These are phyloP conservation scores for Allophyes oxyacanthae DNA, from an alignment of 2,888 invertebrate genomes.

Conservation along the genomic window DNA sequence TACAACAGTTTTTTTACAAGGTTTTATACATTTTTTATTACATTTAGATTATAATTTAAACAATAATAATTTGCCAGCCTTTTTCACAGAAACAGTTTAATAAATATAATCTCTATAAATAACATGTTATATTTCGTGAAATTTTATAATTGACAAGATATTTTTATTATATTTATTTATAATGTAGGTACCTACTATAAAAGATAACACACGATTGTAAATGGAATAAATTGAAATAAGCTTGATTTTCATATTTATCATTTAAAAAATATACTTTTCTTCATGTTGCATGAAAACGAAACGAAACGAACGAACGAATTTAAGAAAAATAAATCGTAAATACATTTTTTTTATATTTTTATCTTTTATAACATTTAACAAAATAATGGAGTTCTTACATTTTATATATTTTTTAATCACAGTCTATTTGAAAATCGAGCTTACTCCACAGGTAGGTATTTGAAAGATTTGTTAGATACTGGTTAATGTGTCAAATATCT, in stretches of 20 bases:
- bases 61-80: conserved; percentile 64
- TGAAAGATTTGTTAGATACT: conserved; percentile 42
- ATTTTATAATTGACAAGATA: conserved; percentile 66
- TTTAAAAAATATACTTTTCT: neutral
- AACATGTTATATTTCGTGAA: conserved; percentile 44
- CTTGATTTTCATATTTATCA: conserved; percentile 47
- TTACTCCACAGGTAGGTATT: conserved; percentile 37
- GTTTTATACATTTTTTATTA: conserved; percentile 32
- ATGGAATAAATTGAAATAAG: conserved; percentile 44
- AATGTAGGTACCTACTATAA: conserved; percentile 43
- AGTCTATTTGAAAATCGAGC: conserved; percentile 46
- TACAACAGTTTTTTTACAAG: conserved; percentile 11
- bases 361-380: too few species aligned
- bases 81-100: conserved; percentile 53
- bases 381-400: neutral
- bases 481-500: conserved; percentile 44
- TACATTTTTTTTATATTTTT: too few species aligned
- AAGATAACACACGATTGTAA: conserved; percentile 46
- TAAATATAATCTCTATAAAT: conserved; percentile 19
- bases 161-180: conserved; percentile 44
- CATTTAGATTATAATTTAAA: conserved; percentile 23
- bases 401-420: conserved; percentile 2
- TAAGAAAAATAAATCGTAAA: too few species aligned
- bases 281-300: too few species aligned
- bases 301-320: too few species aligned